Evolutionary conservation across 64 coral and sea anemone species (phyloP).

Genomic region (Porites lutea): DNA sequence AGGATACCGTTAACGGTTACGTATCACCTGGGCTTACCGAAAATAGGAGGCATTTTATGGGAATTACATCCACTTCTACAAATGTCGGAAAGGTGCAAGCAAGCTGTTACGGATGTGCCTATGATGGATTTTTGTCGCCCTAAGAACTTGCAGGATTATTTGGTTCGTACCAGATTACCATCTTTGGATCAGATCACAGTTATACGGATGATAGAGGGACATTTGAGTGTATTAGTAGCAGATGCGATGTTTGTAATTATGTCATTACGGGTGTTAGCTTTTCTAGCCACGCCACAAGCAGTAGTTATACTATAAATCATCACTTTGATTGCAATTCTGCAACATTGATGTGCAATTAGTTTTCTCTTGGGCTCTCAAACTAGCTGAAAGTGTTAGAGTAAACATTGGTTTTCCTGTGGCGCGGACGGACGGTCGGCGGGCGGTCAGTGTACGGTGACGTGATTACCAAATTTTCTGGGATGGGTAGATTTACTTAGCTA

Average conservation of each 20-base stretch:
- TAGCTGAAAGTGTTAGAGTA: too few relatives aligned
- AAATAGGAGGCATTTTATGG: slow-evolving; percentile 16
- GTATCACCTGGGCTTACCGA: too few relatives aligned
- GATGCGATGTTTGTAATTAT: slow-evolving; percentile 55
- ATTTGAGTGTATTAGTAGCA: slow-evolving; percentile 24
- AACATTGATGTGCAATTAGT: too few relatives aligned
- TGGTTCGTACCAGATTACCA: slow-evolving; percentile 7
- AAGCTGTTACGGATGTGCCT: slow-evolving; percentile 23
- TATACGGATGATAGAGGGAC: slow-evolving; percentile 4
- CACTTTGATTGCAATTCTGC: slow-evolving; percentile 39
- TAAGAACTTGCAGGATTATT: slow-evolving; percentile 31
- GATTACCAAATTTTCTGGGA: too few relatives aligned
- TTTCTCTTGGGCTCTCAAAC: too few relatives aligned
- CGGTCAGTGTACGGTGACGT: too few relatives aligned
- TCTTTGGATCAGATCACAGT: slow-evolving; percentile 8
- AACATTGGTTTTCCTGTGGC: too few relatives aligned
- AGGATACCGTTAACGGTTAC: slow-evolving; percentile 55
- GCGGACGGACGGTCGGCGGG: too few relatives aligned
- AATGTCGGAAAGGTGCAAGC: slow-evolving; percentile 35
- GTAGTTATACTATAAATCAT: slow-evolving; percentile 45
- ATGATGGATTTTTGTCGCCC: slow-evolving; percentile 26
- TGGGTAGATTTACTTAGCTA: too few relatives aligned
- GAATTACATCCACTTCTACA: slow-evolving; percentile 52
- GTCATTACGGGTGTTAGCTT: too few relatives aligned
- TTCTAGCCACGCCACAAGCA: slow-evolving; percentile 25